Evolutionary conservation across 2,888 invertebrate species (phyloP), one percentile per base, ranked within the genome.

Genomic region (Ecliptopera silaceata): DNA sequence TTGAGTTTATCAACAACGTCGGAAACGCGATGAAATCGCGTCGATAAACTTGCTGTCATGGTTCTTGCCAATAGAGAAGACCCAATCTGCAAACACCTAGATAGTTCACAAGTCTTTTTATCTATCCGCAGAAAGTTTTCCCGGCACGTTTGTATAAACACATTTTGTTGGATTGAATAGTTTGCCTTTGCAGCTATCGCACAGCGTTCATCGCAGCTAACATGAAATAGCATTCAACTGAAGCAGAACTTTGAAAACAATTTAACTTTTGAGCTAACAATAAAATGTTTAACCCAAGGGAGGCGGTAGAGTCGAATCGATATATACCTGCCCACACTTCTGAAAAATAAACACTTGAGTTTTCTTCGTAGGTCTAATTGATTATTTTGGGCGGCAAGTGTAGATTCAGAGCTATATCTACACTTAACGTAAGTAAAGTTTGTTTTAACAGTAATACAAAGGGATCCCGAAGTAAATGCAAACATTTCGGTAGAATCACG

Each of bases 21-120:
- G 69, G 71, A 70, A 74, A 70, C 60, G 68, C 75, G 77, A 77
- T 77, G 71, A 77, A 71, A 77, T 71, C 71, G 63, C 59, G 59
- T 61, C 74, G 70, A 75, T 74, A 76, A 77, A 76, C 71, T 70
- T 70, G 66, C 67, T 65, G 69, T 60, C 69, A 67, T 68, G 68
- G 55, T 65, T 61, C 69, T 68, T 68, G 68, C 57, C 65, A 63
- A 55, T 59, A 56, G 65, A 72, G 72, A 68, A 65, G 65, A 59
- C 61, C 57, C 56, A 61, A 64, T 69, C 68, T 64, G 67, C 68
- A 64, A 67, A 71, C 64, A 70, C 56, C 63, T 60, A 29, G 39
- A 11, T 20, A 61, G 48, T 64, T 64, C 53, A 53, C 61, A 41
- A 42, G 41, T 39, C 26, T 46, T 6, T 6, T 38, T 42, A 51